Conservation (phyloP, 2,888 invertebrate species). For the Drosophila rellima region DNA sequence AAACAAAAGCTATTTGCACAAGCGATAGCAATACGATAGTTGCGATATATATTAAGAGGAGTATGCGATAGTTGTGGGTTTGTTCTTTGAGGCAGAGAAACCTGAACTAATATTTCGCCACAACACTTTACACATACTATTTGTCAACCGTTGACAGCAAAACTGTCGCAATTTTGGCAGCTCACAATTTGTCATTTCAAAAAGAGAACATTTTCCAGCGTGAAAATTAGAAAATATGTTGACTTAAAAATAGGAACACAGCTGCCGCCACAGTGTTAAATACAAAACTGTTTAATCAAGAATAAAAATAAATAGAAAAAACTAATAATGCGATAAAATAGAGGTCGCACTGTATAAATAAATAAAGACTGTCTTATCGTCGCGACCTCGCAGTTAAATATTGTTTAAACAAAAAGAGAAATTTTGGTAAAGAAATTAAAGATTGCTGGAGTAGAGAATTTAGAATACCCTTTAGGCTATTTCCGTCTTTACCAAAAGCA, state of each 20-base stretch:
- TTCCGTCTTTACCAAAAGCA: not conserved
- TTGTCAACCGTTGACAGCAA: constrained; percentile 68
- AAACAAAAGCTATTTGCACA: constrained; percentile 41
- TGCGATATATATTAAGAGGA: not conserved
- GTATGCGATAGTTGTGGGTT: constrained; percentile 20
- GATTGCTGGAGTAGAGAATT: not conserved
- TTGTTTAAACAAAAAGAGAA: constrained; percentile 33
- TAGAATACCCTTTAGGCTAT: constrained; percentile 8
- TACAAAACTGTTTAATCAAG: constrained; percentile 48
- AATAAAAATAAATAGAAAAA: constrained; percentile 7
- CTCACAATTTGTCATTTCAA: constrained; percentile 67
- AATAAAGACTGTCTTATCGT: constrained; percentile 30
- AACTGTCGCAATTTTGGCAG: constrained; percentile 73
- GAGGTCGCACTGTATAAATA: constrained; percentile 49
- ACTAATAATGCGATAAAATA: constrained; percentile 51
- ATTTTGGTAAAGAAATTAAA: constrained; percentile 3
- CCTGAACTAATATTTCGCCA: constrained; percentile 63
- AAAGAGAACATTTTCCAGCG: constrained; percentile 41
- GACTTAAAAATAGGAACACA: constrained; percentile 48
- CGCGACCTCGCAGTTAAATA: constrained; percentile 20
- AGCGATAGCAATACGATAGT: constrained; percentile 8
- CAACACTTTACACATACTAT: constrained; percentile 51
- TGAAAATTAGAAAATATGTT: constrained; percentile 33
- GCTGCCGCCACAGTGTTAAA: constrained; percentile 36
- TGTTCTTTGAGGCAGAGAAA: constrained; percentile 6